Base-by-base conservation (phyloP, 1,140 invertebrate genomes). In the Tachypleus tridentatus region DNA sequence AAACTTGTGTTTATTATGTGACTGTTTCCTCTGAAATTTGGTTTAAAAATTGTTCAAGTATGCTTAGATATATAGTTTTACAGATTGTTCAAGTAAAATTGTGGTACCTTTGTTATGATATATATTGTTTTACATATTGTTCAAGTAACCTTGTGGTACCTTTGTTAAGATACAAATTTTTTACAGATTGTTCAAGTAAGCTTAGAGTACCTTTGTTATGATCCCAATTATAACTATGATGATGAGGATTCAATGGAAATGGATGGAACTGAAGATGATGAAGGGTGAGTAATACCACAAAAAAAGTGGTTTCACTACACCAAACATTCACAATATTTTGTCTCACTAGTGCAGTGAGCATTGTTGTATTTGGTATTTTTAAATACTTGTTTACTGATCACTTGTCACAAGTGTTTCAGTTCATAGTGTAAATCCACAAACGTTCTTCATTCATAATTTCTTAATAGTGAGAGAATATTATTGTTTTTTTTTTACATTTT, bases 161-260 rank as follows among this genome's bases (percentile, higher is more conserved):
- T 29, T 29, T 29, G 29, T 29, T 29, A 29, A 1, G 29, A 29
- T 29, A 29, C 29, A 29, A 1, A 29, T 76, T 6, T 29, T 49
- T 63, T 51, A 10, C 50, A 71, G 88, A 95, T 98, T 66, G 87
- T 90, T 50, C 83, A 87, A 64, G 83, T 97, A 58, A 97, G 93
- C 77, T 76, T 98, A 49, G 83, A 87, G 74, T 96, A 94, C 76
- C 86, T 98, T 59, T 93, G 89, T n/a, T 94, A 98, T 73, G 95
- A 98, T 81, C 96, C 96, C 5, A 98, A 98, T 76, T 98, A 98
- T 75, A 98, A 98, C 78, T 98, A 98, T 73, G 93, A 97, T 73
- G 88, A 91, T 72, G 87, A 87, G 67, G 81, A 82, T 57, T 82
- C 72, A 53, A 84, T 82, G 82, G 84, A 84, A 68, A 86, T 83